Percentiles rank a stretch among this genome's conserved stretches.
Evolutionary conservation across 1,140 invertebrate genomes (phyloP).

Genomic region (Andrena cerasifolii): DNA sequence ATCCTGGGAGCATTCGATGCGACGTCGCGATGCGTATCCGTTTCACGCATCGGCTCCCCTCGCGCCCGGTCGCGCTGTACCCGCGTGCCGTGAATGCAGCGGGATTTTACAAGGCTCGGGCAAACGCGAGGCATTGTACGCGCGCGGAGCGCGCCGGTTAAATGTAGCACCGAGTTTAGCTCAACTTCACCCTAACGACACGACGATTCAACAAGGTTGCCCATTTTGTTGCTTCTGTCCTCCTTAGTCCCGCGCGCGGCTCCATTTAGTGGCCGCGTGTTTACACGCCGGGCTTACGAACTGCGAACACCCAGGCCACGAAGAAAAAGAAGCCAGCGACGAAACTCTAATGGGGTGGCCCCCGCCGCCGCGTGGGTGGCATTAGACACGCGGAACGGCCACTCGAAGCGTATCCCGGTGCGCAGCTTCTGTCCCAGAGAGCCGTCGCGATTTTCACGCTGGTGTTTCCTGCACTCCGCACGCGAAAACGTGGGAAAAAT

Average conservation of each 20-base stretch:
- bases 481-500: too few species aligned
- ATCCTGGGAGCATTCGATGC: too few species aligned
- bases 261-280: slow-evolving; percentile 33
- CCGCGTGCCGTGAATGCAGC: background rate
- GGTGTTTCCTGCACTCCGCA: too few species aligned
- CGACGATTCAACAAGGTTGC: slow-evolving; percentile 46
- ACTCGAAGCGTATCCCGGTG: too few species aligned
- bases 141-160: background rate
- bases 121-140: background rate
- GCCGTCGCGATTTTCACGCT: too few species aligned
- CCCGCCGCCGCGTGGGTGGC: slow-evolving; percentile 21
- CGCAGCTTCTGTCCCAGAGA: too few species aligned
- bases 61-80: too few species aligned
- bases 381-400: background rate
- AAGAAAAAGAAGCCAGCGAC: slow-evolving; percentile 17
- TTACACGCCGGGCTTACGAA: slow-evolving; percentile 50
- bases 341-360: slow-evolving; percentile 42
- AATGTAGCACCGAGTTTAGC: slow-evolving; percentile 30
- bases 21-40: too few species aligned
- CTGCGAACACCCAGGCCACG: slow-evolving; percentile 24
- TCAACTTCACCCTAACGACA: slow-evolving; percentile 49
- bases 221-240: slow-evolving; percentile 4
- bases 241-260: background rate
- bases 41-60: too few species aligned
- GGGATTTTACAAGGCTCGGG: background rate